Evolutionary conservation across 2,888 invertebrate species (phyloP).

Genomic region (Gortyna flavago): DNA sequence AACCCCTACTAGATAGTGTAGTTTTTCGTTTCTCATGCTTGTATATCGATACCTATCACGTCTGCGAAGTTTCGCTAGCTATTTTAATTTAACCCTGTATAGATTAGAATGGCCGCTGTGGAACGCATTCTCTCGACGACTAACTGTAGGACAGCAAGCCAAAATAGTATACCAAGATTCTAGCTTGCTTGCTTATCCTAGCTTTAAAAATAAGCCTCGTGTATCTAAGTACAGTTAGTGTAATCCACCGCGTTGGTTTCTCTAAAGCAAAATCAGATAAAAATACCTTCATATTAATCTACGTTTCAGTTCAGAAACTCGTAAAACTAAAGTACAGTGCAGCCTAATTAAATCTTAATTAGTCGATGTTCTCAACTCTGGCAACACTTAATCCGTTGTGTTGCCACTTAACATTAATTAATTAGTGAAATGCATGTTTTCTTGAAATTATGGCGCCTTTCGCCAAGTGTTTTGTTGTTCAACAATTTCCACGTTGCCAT

Average conservation of each 20-base stretch:
- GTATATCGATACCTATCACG: too few species aligned
- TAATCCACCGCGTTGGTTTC: neutral
- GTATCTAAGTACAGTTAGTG: neutral
- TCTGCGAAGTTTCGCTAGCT: too few species aligned
- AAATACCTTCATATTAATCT: constrained; percentile 7
- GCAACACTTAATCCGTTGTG: constrained; percentile 52
- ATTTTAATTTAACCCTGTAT: too few species aligned
- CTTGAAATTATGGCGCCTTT: constrained; percentile 41
- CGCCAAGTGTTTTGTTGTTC: constrained; percentile 45
- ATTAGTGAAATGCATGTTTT: constrained; percentile 63
- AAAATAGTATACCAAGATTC: too few species aligned
- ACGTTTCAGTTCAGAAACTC: constrained; percentile 21
- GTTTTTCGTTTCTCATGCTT: too few species aligned
- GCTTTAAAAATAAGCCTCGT: neutral
- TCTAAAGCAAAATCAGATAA: neutral
- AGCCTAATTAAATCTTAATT: constrained; percentile 58
- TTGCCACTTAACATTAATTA: constrained; percentile 57
- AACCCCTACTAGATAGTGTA: too few species aligned
- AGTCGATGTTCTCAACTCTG: constrained; percentile 48
- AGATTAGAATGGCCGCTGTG: too few species aligned
- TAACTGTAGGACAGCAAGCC: too few species aligned
- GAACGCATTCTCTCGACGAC: too few species aligned
- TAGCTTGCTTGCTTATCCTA: too few species aligned
- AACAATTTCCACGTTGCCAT: constrained; percentile 31
- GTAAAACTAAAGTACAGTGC: constrained; percentile 28